Evolutionary conservation across 2,888 invertebrate genomes (phyloP), one percentile per base, ranked within the genome.

Genomic region (Rotaria magnacalcarata): DNA sequence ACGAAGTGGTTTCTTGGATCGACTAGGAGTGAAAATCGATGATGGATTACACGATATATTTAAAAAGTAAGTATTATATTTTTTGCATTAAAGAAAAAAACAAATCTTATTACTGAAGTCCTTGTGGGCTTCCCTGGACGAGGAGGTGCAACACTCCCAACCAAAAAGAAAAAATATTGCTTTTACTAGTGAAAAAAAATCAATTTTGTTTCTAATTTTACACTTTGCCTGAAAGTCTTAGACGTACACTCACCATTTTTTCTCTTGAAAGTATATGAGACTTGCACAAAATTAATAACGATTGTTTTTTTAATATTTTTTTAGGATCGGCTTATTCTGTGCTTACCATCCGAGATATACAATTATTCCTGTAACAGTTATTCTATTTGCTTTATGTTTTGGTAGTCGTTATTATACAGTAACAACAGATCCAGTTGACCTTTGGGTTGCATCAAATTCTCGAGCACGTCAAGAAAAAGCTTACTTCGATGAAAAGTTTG

Each of bases 401-500:
- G 96, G 96, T 58, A 93, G 96, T 86, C 92, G 93, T 87, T 93
- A 93, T 89, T 89, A 95, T 89, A 92, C 94, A 88, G 94, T 96
- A 84, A 96, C 95, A 0, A 97, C 96, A 0, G 94, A 98, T 92
- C 98, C 98, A 0, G 96, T 98, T 0, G 94, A 98, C 90, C 92
- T 99, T 87, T 99, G 99, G 99, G 97, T 98, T 0, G 94, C 97
- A 0, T 95, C 96, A 0, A 92, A 92, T 86, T 96, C 96, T 0
- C 93, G 95, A 84, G 95, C 96, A 0, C 93, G 98, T 0, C 89
- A 94, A n/a, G 97, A 99, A 91, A 93, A 95, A 87, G 94, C 95
- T 87, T 97, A 94, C 92, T 80, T 80, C 24, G 80, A 80, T n/a
- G 80, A 80, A 43, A 80, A 80, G 24, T 80, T 80, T 24, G 47